phyloP scores from a whole-genome alignment of 1,140 invertebrate genomes.

The Nixonia krombeini region DNA sequence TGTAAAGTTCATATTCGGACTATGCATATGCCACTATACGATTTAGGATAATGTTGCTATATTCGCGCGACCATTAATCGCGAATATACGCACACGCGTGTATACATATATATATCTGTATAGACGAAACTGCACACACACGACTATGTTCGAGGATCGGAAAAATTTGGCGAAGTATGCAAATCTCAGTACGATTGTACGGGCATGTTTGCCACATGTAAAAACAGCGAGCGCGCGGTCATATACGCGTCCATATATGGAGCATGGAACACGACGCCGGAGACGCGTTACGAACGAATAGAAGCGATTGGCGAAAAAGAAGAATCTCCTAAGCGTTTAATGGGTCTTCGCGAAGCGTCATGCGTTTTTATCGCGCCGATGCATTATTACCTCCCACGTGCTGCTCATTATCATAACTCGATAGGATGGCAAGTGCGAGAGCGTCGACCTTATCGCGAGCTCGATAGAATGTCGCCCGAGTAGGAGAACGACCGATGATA shows the following conservation, averaged over 20 bases:
- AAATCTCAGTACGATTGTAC: not conserved
- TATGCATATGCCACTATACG: too few species aligned
- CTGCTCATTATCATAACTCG: slow-evolving; percentile 52
- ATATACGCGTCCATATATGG: too few species aligned
- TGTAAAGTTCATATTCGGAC: not conserved
- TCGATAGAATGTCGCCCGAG: slow-evolving; percentile 42
- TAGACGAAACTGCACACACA: too few species aligned
- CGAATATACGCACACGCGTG: too few species aligned
- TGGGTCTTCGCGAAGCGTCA: slow-evolving; percentile 24
- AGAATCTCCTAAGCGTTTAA: slow-evolving; percentile 11
- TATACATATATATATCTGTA: too few species aligned
- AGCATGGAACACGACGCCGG: too few species aligned
- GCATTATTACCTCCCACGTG: slow-evolving; percentile 44
- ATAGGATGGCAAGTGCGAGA: slow-evolving; percentile 42
- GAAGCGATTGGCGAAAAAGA: not conserved
- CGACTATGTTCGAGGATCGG: too few species aligned
- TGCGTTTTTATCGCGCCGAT: slow-evolving; percentile 34
- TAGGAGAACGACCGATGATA: slow-evolving; percentile 26
- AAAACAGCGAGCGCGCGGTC: too few species aligned
- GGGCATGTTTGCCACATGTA: too few species aligned
- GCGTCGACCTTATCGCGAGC: slow-evolving; percentile 43
- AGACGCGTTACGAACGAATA: too few species aligned
- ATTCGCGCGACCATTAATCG: too few species aligned
- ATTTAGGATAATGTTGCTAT: too few species aligned
- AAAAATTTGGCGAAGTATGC: not conserved